These are phyloP conservation scores for Drosophila melanica DNA, from an alignment of 1,140 invertebrate genomes.

Conservation along the genomic window DNA sequence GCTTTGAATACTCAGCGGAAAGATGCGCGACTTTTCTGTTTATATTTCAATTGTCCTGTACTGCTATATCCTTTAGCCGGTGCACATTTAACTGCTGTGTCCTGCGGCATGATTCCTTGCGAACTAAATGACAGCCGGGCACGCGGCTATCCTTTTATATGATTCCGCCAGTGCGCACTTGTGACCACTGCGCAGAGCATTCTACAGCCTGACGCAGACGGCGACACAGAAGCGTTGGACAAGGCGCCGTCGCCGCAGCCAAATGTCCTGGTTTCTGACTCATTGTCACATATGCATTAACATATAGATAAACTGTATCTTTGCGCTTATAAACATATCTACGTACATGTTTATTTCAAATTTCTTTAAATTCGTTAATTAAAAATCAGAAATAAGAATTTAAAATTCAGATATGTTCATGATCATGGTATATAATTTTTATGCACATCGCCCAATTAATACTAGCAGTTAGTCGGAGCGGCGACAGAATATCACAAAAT, in stretches of 20 bases:
- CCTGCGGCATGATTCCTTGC: constrained; percentile 64
- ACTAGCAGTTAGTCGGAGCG: neutral
- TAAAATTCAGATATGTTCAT: too few species aligned
- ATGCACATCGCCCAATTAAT: neutral
- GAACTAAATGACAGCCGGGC: constrained; percentile 61
- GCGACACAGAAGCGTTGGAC: constrained; percentile 58
- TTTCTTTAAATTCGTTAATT: neutral
- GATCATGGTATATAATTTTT: too few species aligned
- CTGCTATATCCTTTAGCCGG: constrained; percentile 12
- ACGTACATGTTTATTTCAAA: neutral
- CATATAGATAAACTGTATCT: constrained; percentile 30
- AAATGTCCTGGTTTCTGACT: constrained; percentile 67
- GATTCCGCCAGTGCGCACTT: constrained; percentile 58
- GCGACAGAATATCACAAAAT: constrained; percentile 9
- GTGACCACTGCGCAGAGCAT: constrained; percentile 64
- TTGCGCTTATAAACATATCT: neutral
- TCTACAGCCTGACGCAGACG: constrained; percentile 56
- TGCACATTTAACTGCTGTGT: constrained; percentile 45
- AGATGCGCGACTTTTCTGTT: neutral
- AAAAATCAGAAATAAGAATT: too few species aligned
- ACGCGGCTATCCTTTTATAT: constrained; percentile 68
- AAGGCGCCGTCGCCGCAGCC: constrained; percentile 73
- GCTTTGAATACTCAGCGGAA: neutral
- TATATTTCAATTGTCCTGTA: constrained; percentile 15
- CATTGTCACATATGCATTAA: constrained; percentile 44